These are phyloP conservation scores for Dendrolimus punctatus DNA, from an alignment of 1,140 invertebrate genomes.

Conservation along the genomic window DNA sequence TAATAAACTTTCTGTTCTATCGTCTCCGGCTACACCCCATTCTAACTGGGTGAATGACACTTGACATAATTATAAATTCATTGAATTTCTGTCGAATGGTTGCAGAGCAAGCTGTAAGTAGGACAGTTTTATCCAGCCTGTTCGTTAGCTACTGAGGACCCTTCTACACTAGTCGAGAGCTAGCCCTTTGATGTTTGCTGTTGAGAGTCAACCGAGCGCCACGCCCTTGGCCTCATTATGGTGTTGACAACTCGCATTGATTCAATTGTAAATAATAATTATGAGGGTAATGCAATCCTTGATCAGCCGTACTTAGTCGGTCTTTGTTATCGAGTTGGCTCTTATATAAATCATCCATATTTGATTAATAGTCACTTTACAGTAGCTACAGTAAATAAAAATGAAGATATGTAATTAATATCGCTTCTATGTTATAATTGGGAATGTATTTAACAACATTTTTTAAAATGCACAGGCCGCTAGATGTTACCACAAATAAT, in stretches of 20 bases:
- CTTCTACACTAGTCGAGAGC: constrained; percentile 17
- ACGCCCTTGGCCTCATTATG: constrained; percentile 17
- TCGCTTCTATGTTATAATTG: too few species aligned
- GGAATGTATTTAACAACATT: too few species aligned
- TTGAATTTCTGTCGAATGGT: constrained; percentile 11
- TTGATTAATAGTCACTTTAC: too few species aligned
- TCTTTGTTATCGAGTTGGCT: too few species aligned
- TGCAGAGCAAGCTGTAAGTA: constrained; percentile 7
- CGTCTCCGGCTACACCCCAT: background rate
- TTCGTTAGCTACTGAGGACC: constrained; percentile 17
- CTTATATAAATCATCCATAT: too few species aligned
- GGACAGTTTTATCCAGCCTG: constrained; percentile 11
- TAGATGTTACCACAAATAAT: too few species aligned
- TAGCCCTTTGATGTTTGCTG: constrained; percentile 21
- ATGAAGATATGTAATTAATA: too few species aligned
- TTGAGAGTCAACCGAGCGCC: constrained; percentile 7
- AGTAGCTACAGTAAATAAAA: too few species aligned
- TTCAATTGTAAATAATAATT: background rate
- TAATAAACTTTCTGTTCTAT: too few species aligned
- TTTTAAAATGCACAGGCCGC: too few species aligned
- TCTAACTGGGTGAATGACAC: background rate
- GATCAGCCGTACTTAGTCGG: too few species aligned
- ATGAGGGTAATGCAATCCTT: background rate
- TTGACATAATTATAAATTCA: constrained; percentile 9
- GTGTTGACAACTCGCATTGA: constrained; percentile 5